Evolutionary conservation across 2,797 vertebrate genomes (phyloP), one percentile per base, ranked within the genome.

Genomic region (Poeciliopsis paucimaculata): DNA sequence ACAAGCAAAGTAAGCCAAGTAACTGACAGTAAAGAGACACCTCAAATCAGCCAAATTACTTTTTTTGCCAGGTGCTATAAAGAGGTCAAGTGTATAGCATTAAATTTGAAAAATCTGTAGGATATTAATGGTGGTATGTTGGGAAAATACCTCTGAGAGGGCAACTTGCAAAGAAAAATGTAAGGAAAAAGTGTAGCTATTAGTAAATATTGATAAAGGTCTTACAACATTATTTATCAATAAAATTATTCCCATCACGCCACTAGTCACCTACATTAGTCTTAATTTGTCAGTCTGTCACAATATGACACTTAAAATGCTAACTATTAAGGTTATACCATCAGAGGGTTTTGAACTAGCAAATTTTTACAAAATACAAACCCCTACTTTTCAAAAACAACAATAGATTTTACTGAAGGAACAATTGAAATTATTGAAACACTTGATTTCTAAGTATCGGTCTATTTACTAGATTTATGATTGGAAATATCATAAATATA

Each of bases 1-100:
- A 64, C 75, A 13, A 3, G 23, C 39, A 45, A 53, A 70, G 34
- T 73, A 53, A 51, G 45, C 28, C 72, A 73, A 45, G 49, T 47
- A 75, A 70, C 57, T 46, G 55, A 53, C 46, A 68, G 31, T 72
- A 79, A 82, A 72, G 53, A 83, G 72, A 77, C 53, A 28, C 51
- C 53, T 55, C 5, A 16, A 73, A 64, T 83, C 72, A 77, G 23
- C 74, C 45, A 75, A 53, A 80, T 74, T 51, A 15, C 34, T 79
- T 53, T 64, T 34, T 66, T 73, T 49, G 62, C 78, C 3, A 74
- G 51, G 62, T 53, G 7, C 7, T 34, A 13, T 6, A 72, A 39
- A 80, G 64, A 34, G 34, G 41, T 20, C 64, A 5, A 41, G 49
- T 62, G 45, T 18, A 72, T 53, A 60, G 36, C 66, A 23, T 26